Evolutionary conservation across 2,888 invertebrate species (phyloP).

Genomic region (Eupithecia tripunctaria): DNA sequence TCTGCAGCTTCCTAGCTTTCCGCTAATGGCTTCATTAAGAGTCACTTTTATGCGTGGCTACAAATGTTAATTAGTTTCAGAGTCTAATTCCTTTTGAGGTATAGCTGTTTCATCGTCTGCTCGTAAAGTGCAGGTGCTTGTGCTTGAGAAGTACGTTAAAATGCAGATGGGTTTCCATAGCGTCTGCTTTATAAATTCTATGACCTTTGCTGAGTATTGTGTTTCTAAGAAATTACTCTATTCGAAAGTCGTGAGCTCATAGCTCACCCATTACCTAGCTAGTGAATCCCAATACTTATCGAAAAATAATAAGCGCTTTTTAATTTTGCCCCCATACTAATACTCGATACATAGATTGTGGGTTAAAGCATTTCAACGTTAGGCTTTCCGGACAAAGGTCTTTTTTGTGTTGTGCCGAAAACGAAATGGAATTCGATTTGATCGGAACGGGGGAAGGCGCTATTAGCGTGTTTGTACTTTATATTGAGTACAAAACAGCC

Average conservation of each 20-base stretch:
- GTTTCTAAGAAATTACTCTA: background rate
- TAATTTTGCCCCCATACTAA: background rate
- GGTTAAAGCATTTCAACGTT: background rate
- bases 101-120: slow-evolving; percentile 14
- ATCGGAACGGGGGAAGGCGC: slow-evolving; percentile 25
- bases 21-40: slow-evolving; percentile 73
- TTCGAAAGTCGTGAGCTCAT: background rate
- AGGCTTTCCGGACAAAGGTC: slow-evolving; percentile 3
- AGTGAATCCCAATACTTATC: background rate
- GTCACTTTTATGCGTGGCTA: slow-evolving; percentile 66
- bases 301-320: background rate
- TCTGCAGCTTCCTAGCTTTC: slow-evolving; percentile 57
- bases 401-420: slow-evolving; percentile 9
- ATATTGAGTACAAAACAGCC: slow-evolving; percentile 28
- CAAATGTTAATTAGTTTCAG: slow-evolving; percentile 59
- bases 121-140: slow-evolving; percentile 12
- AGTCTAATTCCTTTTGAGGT: slow-evolving; percentile 40
- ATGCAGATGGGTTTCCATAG: slow-evolving; percentile 6
- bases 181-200: background rate
- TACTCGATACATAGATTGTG: background rate
- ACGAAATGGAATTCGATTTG: slow-evolving; percentile 22
- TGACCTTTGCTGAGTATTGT: background rate
- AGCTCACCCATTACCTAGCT: background rate
- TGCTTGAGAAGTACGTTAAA: background rate
- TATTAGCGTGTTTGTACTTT: slow-evolving; percentile 33